phyloP scores from a whole-genome alignment of 2,888 invertebrate species.

The Melanostoma mellinum region DNA sequence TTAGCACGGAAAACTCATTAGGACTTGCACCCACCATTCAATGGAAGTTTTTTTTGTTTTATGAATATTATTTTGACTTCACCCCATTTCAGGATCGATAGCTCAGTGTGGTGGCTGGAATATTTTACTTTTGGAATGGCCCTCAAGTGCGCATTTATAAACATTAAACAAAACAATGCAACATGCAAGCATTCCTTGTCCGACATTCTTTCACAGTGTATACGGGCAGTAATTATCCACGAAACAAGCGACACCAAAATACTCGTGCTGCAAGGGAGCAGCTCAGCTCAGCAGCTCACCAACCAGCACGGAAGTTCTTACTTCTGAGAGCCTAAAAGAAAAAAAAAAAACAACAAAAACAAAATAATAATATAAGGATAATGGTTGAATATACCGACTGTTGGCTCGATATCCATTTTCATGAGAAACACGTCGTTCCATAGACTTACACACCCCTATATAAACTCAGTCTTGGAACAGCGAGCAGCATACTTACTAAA shows the following conservation, averaged over 20 bases:
- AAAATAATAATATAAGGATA: constrained; percentile 20
- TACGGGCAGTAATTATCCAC: constrained; percentile 47
- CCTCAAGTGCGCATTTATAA: constrained; percentile 57
- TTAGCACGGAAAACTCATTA: constrained; percentile 47
- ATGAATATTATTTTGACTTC: background rate
- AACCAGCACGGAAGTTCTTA: background rate
- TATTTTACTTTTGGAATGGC: constrained; percentile 45
- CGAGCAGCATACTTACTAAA: constrained; percentile 9
- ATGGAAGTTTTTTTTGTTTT: background rate
- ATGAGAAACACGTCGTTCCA: background rate
- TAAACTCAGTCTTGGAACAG: background rate
- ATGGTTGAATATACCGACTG: constrained; percentile 3
- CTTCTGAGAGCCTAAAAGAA: constrained; percentile 10
- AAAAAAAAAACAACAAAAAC: background rate
- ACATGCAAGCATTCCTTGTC: constrained; percentile 57
- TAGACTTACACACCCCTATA: background rate
- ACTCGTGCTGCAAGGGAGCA: constrained; percentile 15
- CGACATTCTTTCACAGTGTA: constrained; percentile 24
- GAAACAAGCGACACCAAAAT: constrained; percentile 48
- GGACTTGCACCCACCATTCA: constrained; percentile 15
- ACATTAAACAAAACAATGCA: constrained; percentile 56
- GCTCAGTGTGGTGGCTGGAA: constrained; percentile 21
- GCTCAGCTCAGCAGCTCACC: background rate
- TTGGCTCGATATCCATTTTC: constrained; percentile 22
- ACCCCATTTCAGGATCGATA: constrained; percentile 24